A percentile compares a stretch with the other conserved stretches of the same genome.
These are phyloP conservation scores for Alosa sapidissima DNA, from an alignment of 2,797 vertebrate genomes.

Conservation along the genomic window DNA sequence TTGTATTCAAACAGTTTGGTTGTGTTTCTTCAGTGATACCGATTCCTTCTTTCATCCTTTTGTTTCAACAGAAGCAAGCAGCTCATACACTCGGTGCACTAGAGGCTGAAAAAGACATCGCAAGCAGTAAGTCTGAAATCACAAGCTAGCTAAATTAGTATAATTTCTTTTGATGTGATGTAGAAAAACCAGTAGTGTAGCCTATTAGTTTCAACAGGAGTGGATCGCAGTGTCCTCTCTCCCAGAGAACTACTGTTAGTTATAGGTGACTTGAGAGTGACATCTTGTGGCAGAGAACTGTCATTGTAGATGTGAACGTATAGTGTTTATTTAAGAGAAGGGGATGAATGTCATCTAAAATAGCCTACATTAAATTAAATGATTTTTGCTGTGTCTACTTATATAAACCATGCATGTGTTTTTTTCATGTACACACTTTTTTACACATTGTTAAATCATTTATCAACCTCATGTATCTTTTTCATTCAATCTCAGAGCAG, in stretches of 20 bases:
- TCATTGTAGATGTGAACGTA: neutral
- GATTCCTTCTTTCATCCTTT: neutral
- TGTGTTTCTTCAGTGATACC: neutral
- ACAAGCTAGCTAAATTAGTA: no score
- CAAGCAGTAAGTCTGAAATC: constrained; percentile 54
- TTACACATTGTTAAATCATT: neutral
- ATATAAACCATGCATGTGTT: neutral
- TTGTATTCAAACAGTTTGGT: no score
- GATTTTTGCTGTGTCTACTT: neutral
- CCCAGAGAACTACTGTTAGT: no score
- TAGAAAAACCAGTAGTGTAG: no score
- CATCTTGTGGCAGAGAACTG: neutral
- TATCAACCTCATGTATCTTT: neutral
- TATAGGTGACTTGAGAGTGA: neutral
- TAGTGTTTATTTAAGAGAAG: neutral
- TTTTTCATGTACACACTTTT: neutral
- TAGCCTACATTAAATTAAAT: neutral
- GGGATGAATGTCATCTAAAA: neutral
- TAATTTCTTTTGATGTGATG: neutral
- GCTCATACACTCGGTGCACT: neutral
- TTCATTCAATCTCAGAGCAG: constrained; percentile 50
- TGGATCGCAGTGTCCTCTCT: no score
- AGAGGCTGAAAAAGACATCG: constrained; percentile 16
- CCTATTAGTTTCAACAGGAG: no score
- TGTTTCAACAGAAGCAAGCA: constrained; percentile 54